Percentiles rank a stretch among this genome's conserved stretches.
Conservation (phyloP, 2,797 vertebrate species). For the Crenichthys baileyi region DNA sequence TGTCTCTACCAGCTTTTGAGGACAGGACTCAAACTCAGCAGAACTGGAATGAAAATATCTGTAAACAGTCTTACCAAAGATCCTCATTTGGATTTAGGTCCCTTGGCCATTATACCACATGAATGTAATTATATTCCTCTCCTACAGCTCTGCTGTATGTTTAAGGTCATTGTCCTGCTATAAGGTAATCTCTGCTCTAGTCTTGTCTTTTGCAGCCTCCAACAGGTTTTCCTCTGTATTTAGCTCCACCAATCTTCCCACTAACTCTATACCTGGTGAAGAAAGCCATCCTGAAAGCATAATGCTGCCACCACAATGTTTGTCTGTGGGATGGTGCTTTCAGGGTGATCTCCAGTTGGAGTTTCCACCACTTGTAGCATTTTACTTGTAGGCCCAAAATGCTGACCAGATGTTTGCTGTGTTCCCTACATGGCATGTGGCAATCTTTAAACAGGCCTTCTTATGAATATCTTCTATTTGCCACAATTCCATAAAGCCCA, state of each 20-base stretch:
- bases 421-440: too few relatives aligned
- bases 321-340: not conserved
- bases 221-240: not conserved
- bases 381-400: not conserved
- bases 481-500: too few relatives aligned
- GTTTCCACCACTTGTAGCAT: not conserved
- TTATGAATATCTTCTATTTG: too few relatives aligned
- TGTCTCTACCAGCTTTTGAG: not conserved
- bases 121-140: not conserved
- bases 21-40: not conserved
- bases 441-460: too few relatives aligned
- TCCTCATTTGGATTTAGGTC: not conserved
- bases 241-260: not conserved
- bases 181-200: not conserved
- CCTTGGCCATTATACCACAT: not conserved
- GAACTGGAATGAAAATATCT: not conserved
- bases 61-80: not conserved
- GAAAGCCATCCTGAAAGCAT: not conserved
- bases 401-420: too few relatives aligned
- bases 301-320: not conserved
- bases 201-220: not conserved
- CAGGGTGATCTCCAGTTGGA: not conserved
- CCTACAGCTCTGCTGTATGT: not conserved
- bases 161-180: not conserved
- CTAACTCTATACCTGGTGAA: not conserved